A percentile compares a stretch with the other conserved stretches of the same genome.
Conservation (phyloP, 1,140 invertebrate species). For the Ptiloglossa arizonensis region DNA sequence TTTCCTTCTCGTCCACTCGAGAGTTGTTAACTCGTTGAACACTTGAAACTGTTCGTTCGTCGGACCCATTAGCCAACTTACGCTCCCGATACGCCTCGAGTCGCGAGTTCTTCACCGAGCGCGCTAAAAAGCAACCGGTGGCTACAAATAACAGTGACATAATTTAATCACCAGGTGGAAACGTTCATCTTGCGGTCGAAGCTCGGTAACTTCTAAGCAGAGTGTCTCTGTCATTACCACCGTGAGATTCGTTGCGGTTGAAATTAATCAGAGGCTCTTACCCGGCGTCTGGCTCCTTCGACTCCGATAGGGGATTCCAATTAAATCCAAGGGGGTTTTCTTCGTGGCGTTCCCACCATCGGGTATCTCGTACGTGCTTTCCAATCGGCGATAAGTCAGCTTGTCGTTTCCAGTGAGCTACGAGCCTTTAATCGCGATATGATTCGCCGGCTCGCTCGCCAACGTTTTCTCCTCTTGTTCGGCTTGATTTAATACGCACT, state of each 20-base stretch:
- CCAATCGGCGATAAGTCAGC: slow-evolving; percentile 46
- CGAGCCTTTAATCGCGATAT: slow-evolving; percentile 50
- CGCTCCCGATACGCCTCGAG: neutral
- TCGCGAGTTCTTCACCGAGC: too few species aligned
- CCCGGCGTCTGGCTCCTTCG: neutral
- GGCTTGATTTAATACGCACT: too few species aligned
- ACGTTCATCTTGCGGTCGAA: neutral
- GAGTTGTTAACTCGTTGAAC: too few species aligned
- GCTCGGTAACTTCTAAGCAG: neutral
- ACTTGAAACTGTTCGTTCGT: too few species aligned
- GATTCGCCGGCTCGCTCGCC: slow-evolving; percentile 27
- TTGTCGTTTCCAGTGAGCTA: slow-evolving; percentile 44
- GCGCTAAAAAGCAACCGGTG: too few species aligned
- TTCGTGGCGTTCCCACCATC: slow-evolving; percentile 13
- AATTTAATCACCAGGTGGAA: neutral
- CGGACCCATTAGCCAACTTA: too few species aligned
- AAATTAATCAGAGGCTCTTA: slow-evolving; percentile 32
- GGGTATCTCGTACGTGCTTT: slow-evolving; percentile 24
- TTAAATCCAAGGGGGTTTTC: slow-evolving; percentile 36
- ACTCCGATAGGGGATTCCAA: slow-evolving; percentile 36
- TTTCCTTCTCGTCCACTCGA: too few species aligned
- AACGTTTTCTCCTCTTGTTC: slow-evolving; percentile 9
- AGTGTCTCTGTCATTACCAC: slow-evolving; percentile 6
- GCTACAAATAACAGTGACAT: neutral
- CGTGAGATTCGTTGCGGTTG: slow-evolving; percentile 21